Evolutionary conservation across 2,797 vertebrate species (phyloP).

Genomic region (Pogonophryne albipinna): DNA sequence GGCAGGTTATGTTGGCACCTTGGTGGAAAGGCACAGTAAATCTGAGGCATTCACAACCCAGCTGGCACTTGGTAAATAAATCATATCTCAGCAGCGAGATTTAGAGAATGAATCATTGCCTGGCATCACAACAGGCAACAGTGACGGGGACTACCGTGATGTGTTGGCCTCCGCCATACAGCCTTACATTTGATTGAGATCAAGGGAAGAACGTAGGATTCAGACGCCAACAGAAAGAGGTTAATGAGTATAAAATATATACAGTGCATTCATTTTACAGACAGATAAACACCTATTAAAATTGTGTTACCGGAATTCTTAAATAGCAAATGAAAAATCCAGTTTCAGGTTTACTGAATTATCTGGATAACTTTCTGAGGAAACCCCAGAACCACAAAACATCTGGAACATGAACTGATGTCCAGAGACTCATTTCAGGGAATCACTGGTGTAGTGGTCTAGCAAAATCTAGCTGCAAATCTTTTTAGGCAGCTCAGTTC

Average conservation of each 20-base stretch:
- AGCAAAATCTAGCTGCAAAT: neutral
- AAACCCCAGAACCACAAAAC: neutral
- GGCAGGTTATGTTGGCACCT: slow-evolving; percentile 60
- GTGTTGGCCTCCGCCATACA: slow-evolving; percentile 1
- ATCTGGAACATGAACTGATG: neutral
- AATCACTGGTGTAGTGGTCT: too few relatives aligned
- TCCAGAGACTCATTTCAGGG: neutral
- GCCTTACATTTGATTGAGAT: slow-evolving; percentile 5
- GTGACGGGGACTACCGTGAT: neutral
- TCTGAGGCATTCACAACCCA: slow-evolving; percentile 55
- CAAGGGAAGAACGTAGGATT: neutral
- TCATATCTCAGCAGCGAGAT: slow-evolving; percentile 56
- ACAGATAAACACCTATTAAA: neutral
- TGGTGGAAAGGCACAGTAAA: slow-evolving; percentile 52
- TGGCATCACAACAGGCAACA: slow-evolving; percentile 44
- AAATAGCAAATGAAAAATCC: neutral
- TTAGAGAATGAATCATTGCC: slow-evolving; percentile 57
- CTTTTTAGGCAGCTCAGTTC: slow-evolving; percentile 14
- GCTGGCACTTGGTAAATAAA: slow-evolving; percentile 53
- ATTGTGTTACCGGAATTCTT: neutral
- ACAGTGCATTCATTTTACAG: neutral
- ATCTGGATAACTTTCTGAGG: neutral
- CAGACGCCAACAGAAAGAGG: slow-evolving; percentile 2
- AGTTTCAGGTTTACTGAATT: neutral
- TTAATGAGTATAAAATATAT: slow-evolving; percentile 1